Base-by-base conservation (phyloP, 2,113 vertebrate species). In the Gambusia holbrooki region DNA sequence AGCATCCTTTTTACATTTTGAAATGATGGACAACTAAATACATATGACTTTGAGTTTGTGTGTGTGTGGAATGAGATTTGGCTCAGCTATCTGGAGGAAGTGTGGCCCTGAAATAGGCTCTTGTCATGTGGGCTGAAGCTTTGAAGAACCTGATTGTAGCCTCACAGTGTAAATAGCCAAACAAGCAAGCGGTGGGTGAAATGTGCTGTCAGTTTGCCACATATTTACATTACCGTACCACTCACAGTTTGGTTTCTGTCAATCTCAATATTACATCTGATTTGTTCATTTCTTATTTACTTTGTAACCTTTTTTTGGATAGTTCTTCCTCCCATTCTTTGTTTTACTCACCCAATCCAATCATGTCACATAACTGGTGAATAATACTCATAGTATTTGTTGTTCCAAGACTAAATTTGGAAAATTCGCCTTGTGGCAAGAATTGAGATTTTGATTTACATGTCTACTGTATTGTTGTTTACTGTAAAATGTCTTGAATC, bases 141-240 rank as follows among this genome's bases (percentile, higher is more conserved):
- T 84, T 89, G 84, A 92, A 85, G 76, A 37, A 87, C 84, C 91
- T 92, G 92, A 94, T 92, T 92, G 84, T 88, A 92, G 86, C 80
- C 80, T 88, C 62, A 12, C 71, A 81, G 71, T 87, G 86, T 93
- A 94, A 94, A 94, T 93, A 94, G 74, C 87, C 88, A 93, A 94
- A 93, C 92, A 94, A 95, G 94, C 90, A 92, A 77, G 77, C 85
- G 80, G 84, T 48, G 71, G 86, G 80, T 71, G 79, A 86, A 91
- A 86, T 89, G 74, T 86, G 87, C 82, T 84, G 82, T 84, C 73
- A 86, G 81, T 93, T 91, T 89, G 80, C 85, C 42, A 29, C 29
- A 42, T 93, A 88, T 94, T 93, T 94, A 93, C 92, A 92, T 94
- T 94, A 89, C 73, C 87, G 73, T 71, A 83, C 71, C 32, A 74